Conservation (phyloP, 2,888 invertebrate species). For the Pheosia gnoma region DNA sequence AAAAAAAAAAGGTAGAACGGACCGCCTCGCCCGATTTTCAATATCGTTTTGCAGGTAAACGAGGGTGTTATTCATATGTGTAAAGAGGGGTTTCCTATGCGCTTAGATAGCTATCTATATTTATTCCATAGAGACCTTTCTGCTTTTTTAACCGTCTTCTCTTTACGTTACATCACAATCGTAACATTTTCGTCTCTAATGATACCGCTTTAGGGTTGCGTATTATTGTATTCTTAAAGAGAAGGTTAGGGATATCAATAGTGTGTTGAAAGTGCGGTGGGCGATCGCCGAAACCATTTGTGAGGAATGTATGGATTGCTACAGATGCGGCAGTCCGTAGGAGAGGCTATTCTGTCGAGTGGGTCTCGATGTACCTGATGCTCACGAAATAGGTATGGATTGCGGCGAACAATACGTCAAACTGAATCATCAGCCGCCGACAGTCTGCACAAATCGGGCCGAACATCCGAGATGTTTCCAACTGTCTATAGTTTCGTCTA, state of each 20-base stretch:
- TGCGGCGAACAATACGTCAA: slow-evolving; percentile 51
- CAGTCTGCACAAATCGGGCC: slow-evolving; percentile 48
- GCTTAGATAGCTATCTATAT: slow-evolving; percentile 46
- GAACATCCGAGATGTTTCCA: slow-evolving; percentile 43
- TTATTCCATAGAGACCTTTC: slow-evolving; percentile 40
- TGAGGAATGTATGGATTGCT: slow-evolving; percentile 43
- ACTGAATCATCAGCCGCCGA: slow-evolving; percentile 51
- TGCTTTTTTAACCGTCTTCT: slow-evolving; percentile 37
- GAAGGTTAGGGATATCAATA: neutral
- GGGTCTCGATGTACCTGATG: slow-evolving; percentile 46
- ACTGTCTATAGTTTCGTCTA: slow-evolving; percentile 36
- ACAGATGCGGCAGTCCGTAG: slow-evolving; percentile 46
- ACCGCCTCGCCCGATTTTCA: slow-evolving; percentile 68
- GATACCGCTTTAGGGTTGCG: neutral
- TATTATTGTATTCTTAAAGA: too few species aligned
- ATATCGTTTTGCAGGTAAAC: slow-evolving; percentile 71
- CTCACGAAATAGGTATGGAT: slow-evolving; percentile 46
- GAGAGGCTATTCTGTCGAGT: slow-evolving; percentile 49
- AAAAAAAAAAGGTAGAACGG: slow-evolving; percentile 66
- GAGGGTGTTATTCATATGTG: slow-evolving; percentile 69
- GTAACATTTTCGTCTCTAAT: slow-evolving; percentile 12
- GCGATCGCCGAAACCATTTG: slow-evolving; percentile 39
- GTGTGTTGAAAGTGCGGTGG: neutral
- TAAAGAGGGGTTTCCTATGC: slow-evolving; percentile 57
- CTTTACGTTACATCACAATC: slow-evolving; percentile 29